Evolutionary conservation across 1,140 invertebrate species (phyloP), one percentile per base, ranked within the genome.

Genomic region (Ericerus pela): DNA sequence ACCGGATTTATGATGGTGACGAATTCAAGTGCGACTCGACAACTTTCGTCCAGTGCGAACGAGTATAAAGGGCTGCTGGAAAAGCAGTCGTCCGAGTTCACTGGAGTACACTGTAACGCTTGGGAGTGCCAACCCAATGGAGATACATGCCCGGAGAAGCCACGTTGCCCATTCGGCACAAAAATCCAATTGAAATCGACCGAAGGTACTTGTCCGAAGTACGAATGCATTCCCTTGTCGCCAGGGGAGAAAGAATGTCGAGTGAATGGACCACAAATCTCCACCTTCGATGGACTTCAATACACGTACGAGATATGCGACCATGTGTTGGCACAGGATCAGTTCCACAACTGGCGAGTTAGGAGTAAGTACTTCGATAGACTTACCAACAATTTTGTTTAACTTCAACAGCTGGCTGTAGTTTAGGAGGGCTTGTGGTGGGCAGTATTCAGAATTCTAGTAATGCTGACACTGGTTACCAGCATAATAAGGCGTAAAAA

Each of bases 281-380:
- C 74, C 53, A 88, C 85, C 0, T 89, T 89, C 60, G 86, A 89
- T 67, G 78, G 78, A 6, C 73, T 77, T 0, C 77, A 85, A 51
- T 84, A 76, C 55, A 83, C 84, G 61, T 84, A 85, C 59, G 84
- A 87, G 58, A 73, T 84, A 12, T 90, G 86, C 65, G 78, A 83
- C 69, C 85, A 89, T 66, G 76, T 86, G 33, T 65, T 89, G 5
- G 81, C 79, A 0, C 71, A 81, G 33, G 82, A 88, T 64, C 73
- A 78, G 57, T 64, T 72, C 8, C 68, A 77, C 26, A 68, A 75
- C 29, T 87, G 82, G 82, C 72, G 72, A 37, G 72, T 85, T 33
- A 73, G 76, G 58, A 66, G 82, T 85, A 70, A 73, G 70, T 68
- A 58, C 36, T n/a, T n/a, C n/a, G n/a, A n/a, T n/a, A 14, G 36